Evolutionary conservation across 2,113 vertebrate species (phyloP).

Genomic region (Tamias sibiricus): DNA sequence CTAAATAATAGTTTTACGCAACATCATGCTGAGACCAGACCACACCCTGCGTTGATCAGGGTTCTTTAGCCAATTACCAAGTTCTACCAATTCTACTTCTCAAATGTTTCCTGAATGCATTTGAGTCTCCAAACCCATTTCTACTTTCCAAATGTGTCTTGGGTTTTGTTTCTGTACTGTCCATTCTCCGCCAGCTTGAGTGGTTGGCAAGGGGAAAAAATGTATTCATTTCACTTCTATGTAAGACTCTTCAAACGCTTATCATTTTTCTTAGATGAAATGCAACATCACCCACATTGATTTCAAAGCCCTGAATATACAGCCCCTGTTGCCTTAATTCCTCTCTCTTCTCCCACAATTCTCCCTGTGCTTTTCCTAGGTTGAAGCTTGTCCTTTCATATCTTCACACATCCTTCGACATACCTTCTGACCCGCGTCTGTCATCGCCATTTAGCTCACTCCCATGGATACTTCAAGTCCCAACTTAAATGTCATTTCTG

Average conservation of each 20-base stretch:
- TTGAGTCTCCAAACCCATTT: not conserved
- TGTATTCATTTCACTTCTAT: not conserved
- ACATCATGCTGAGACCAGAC: not conserved
- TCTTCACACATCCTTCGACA: not conserved
- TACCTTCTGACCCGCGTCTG: not conserved
- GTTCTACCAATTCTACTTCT: not conserved
- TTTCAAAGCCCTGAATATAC: not conserved
- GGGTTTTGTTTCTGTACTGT: not conserved
- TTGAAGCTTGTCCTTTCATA: not conserved
- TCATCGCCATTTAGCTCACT: not conserved
- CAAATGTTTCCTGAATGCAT: not conserved
- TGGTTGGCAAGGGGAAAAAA: not conserved
- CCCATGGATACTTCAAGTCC: not conserved
- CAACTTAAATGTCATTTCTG: not conserved
- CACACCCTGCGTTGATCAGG: not conserved
- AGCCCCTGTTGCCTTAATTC: not conserved
- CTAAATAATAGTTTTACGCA: not conserved
- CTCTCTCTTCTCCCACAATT: not conserved
- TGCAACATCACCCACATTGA: not conserved
- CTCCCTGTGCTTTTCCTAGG: not conserved
- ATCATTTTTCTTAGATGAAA: not conserved
- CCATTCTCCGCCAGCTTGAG: not conserved
- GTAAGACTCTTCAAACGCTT: not conserved
- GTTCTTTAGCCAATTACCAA: not conserved
- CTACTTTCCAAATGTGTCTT: not conserved